Percentiles rank a stretch among this genome's conserved stretches.
Conservation (phyloP, 1,140 invertebrate genomes). For the Tribolium madens region DNA sequence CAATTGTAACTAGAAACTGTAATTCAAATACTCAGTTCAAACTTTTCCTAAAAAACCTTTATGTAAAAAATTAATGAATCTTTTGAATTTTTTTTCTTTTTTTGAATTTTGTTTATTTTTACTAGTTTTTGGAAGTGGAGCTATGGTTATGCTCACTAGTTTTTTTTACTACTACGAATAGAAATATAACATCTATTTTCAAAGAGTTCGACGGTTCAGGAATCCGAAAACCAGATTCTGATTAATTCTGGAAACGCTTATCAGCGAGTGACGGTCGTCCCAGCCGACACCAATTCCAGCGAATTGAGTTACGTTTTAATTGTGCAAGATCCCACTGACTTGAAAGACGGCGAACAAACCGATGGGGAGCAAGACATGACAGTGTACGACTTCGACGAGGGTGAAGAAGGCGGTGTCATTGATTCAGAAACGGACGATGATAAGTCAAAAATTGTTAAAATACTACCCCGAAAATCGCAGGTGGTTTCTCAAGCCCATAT, state of each 20-base stretch:
- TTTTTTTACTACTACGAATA: too few relatives aligned
- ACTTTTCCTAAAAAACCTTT: too few relatives aligned
- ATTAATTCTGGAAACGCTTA: slow-evolving; percentile 75
- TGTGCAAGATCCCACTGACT: slow-evolving; percentile 79
- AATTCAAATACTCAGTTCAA: too few relatives aligned
- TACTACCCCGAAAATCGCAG: slow-evolving; percentile 78
- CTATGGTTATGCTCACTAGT: too few relatives aligned
- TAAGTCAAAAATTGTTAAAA: slow-evolving; percentile 77
- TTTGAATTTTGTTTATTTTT: too few relatives aligned
- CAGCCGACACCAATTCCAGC: slow-evolving; percentile 82
- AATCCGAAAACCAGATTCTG: slow-evolving; percentile 67
- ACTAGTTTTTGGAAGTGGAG: too few relatives aligned
- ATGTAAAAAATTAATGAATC: too few relatives aligned
- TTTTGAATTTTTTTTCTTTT: too few relatives aligned
- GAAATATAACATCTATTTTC: neutral
- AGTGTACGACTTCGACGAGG: slow-evolving; percentile 78
- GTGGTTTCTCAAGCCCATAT: slow-evolving; percentile 79
- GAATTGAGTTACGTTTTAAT: slow-evolving; percentile 93
- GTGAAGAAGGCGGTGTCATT: slow-evolving; percentile 69
- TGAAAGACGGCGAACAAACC: slow-evolving; percentile 72
- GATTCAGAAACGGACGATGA: slow-evolving; percentile 80
- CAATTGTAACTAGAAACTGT: too few relatives aligned
- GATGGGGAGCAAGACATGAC: slow-evolving; percentile 73
- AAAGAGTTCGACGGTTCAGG: slow-evolving; percentile 58
- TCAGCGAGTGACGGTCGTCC: slow-evolving; percentile 89